These are phyloP conservation scores for Scaptomyza flava DNA, from an alignment of 2,888 invertebrate species.

Conservation along the genomic window DNA sequence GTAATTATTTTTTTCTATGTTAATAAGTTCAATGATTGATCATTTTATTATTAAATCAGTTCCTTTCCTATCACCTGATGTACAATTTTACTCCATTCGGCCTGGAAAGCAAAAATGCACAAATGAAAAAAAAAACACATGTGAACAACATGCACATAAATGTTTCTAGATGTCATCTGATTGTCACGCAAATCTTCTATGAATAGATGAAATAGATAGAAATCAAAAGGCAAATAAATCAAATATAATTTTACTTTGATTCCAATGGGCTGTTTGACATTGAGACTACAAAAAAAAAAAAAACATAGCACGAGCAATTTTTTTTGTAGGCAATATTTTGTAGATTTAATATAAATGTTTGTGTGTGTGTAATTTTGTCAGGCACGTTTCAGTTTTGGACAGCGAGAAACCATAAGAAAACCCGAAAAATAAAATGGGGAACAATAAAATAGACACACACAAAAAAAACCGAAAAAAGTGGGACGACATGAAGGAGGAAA, in stretches of 20 bases:
- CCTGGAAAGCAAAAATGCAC: neutral
- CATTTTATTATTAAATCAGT: neutral
- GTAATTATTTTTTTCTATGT: too few relatives aligned
- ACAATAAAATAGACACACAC: conserved; percentile 39
- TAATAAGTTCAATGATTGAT: too few relatives aligned
- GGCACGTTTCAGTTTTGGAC: conserved; percentile 61
- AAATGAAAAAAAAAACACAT: conserved; percentile 1
- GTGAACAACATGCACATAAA: neutral
- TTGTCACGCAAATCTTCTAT: conserved; percentile 31
- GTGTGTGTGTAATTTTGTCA: conserved; percentile 51
- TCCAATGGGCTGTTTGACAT: conserved; percentile 17
- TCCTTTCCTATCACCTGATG: neutral
- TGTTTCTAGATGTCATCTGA: conserved; percentile 14
- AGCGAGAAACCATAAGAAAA: conserved; percentile 72
- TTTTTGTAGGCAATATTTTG: conserved; percentile 1
- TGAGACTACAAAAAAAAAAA: conserved; percentile 17
- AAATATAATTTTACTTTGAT: conserved; percentile 37
- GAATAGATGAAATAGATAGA: conserved; percentile 19
- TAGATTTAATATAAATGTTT: conserved; percentile 10
- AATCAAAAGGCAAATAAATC: conserved; percentile 24
- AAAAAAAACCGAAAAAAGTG: conserved; percentile 13
- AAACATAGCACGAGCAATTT: conserved; percentile 16
- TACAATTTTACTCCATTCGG: neutral
- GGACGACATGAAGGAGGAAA: neutral
- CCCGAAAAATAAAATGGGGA: conserved; percentile 59